Evolutionary conservation across 2,113 vertebrate species (phyloP), one percentile per base, ranked within the genome.

Genomic region (Poicephalus meyeri): DNA sequence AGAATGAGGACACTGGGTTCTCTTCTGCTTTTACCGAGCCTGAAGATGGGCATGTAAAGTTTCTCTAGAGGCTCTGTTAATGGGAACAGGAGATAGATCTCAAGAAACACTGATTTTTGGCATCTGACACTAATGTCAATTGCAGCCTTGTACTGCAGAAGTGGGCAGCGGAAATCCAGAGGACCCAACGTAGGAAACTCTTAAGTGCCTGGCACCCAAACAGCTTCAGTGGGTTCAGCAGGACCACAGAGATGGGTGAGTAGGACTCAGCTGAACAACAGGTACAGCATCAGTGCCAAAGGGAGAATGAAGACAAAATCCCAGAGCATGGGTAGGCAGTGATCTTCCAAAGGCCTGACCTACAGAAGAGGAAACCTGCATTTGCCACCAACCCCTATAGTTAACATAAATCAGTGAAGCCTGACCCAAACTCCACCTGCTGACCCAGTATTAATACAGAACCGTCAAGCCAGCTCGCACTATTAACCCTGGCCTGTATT

Each of bases 141-240:
- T 13, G 60, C 37, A 77, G 35, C 41, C 52, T 49, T 28, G 24
- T 15, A 15, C 41, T 61, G 41, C 2, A 29, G n/a, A 69, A 65
- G 28, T 7, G 39, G 8, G 13, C 31, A 47, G 21, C 8, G 7
- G 33, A 83, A 46, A n/a, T 50, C 53, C n/a, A 0, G 1, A 53
- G 74, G 44, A n/a, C 10, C 3, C 29, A 13, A 0, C 4, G 3
- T 0, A 1, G 33, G 37, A 47, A 26, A 31, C 5, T 4, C 24
- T 14, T 8, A 9, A 0, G 9, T 28, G 25, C 29, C 5, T 56
- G 1, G 1, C n/a, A 46, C 26, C n/a, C n/a, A 4, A 9, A 33
- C 16, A 16, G 16, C 13, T 9, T 7, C 46, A 17, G 55, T 7
- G 31, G 15, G 39, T 5, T 42, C 64, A 26, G 26, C 68, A 60